Evolutionary conservation across 30 jellyfish, hydroid and myxozoan species (phyloP).

Genomic region (Hydra vulgaris): DNA sequence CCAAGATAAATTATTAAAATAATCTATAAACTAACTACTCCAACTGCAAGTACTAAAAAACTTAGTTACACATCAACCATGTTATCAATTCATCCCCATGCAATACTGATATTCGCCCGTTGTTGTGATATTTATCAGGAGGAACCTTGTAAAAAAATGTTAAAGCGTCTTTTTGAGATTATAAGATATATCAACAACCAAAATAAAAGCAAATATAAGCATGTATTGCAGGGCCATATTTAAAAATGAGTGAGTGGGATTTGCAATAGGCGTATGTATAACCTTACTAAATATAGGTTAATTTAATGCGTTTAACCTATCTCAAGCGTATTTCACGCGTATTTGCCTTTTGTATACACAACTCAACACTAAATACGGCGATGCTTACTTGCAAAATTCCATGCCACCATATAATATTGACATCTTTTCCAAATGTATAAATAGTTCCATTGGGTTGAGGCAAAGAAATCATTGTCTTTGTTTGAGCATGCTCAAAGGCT

Average conservation of each 20-base stretch:
- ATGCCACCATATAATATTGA: conserved; percentile 36
- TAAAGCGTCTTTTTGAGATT: too few relatives aligned
- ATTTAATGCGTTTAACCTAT: background rate
- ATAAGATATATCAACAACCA: too few relatives aligned
- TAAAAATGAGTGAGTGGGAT: too few relatives aligned
- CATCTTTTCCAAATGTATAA: conserved; percentile 29
- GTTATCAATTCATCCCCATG: conserved; percentile 35
- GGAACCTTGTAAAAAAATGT: too few relatives aligned
- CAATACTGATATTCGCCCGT: conserved; percentile 33
- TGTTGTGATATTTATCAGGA: conserved; percentile 27
- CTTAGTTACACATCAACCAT: background rate
- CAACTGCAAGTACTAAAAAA: background rate
- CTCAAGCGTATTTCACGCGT: background rate
- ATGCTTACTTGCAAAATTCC: conserved; percentile 35
- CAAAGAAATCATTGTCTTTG: conserved; percentile 30
- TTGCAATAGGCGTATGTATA: too few relatives aligned
- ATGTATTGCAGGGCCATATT: too few relatives aligned
- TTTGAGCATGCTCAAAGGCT: conserved; percentile 37
- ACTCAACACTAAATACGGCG: background rate
- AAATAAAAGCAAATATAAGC: too few relatives aligned
- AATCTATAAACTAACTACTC: too few relatives aligned
- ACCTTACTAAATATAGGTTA: background rate
- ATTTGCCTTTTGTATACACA: background rate
- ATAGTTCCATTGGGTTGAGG: conserved; percentile 39
- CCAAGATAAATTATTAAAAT: too few relatives aligned